These are phyloP conservation scores for Gymnopithys bicolor DNA, from an alignment of 2,797 vertebrate genomes.

Conservation along the genomic window DNA sequence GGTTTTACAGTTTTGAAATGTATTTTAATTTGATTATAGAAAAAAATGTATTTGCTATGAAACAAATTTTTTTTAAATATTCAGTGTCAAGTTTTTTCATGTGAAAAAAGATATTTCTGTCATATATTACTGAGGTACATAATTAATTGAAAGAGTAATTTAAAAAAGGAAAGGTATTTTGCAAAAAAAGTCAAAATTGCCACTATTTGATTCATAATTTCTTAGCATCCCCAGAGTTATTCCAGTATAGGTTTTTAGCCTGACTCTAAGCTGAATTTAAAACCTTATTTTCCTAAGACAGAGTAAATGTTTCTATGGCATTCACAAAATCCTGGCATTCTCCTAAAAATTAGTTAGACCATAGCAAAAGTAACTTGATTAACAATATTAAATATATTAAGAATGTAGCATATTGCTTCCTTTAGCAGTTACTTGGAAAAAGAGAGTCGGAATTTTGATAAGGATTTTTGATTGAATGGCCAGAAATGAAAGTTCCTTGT, in stretches of 20 bases:
- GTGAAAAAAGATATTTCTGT: not conserved
- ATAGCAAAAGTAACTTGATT: not conserved
- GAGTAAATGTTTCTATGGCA: not conserved
- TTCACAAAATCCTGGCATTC: not conserved
- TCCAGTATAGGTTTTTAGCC: not conserved
- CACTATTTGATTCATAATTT: not conserved
- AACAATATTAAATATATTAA: not conserved
- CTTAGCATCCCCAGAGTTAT: not conserved
- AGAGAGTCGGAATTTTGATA: not conserved
- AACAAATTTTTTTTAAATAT: not conserved
- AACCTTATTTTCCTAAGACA: not conserved
- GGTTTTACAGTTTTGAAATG: not conserved
- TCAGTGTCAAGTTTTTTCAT: not conserved
- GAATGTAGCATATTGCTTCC: not conserved
- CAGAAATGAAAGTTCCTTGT: not conserved
- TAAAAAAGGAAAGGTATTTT: not conserved
- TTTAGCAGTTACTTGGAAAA: not conserved
- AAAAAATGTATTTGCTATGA: not conserved
- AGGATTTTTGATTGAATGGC: not conserved
- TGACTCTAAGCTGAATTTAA: not conserved
- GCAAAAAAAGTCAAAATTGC: not conserved
- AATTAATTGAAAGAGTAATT: not conserved
- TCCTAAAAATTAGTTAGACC: not conserved
- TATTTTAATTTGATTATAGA: not conserved
- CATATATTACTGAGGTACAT: not conserved